Evolutionary conservation across 2,888 invertebrate genomes (phyloP), one percentile per base, ranked within the genome.

Genomic region (Heliconius charithonia): DNA sequence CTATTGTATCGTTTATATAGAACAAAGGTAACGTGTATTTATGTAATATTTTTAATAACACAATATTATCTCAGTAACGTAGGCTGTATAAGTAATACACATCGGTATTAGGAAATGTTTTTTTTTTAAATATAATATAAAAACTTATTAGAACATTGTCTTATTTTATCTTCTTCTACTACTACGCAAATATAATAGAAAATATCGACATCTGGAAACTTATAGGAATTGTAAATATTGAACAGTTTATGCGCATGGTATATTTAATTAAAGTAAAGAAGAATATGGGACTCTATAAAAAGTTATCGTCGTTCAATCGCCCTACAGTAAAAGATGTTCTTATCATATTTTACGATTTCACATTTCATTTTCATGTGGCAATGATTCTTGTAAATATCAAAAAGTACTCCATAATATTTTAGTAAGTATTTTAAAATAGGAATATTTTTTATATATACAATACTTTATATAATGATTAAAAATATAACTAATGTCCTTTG

Each of bases 201-300:
- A 16, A 45, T 45, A 19, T 45, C 13, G 45, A 51, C 19, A 51
- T 51, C 1, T 51, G 16, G 4, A 51, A 19, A 16, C 0, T 19
- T 19, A 7, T 16, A 73, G 19, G 62, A 51, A 77, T 71, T 56
- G 37, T 45, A 73, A 66, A 10, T 56, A 62, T 29, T 7, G 22
- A 9, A 51, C 51, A 51, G 13, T 13, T 67, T 56, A 37, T 59
- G 37, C 13, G 13, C 56, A 22, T 65, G 72, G 32, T 72, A 27
- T 56, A 72, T 51, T 66, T 66, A 63, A 72, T 27, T 63, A 72
- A 32, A 32, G 32, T 73, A 59, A 77, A 56, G 16, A 63, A 76
- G 62, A 75, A 78, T 71, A 10, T 69, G 19, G 32, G 37, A 70
- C 65, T 75, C 62, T 74, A 66, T 72, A 73, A 80, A 80, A 75